Evolutionary conservation across 2,113 vertebrate genomes (phyloP).

Genomic region (Excalfactoria chinensis): DNA sequence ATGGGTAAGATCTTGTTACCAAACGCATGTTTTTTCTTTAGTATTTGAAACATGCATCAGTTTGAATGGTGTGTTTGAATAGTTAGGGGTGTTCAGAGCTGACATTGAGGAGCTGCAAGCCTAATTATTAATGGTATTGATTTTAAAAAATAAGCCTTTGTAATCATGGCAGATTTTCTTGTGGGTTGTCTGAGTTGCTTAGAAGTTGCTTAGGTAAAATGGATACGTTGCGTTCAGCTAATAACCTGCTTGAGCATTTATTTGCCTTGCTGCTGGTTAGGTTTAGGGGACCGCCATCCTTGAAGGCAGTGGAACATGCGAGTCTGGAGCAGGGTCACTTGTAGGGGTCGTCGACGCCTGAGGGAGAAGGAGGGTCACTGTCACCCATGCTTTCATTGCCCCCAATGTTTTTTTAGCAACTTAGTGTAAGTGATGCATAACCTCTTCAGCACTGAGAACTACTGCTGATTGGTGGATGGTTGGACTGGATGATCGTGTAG

Average conservation of each 20-base stretch:
- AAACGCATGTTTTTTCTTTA: background rate
- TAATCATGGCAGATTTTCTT: background rate
- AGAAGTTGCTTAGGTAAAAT: background rate
- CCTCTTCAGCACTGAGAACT: background rate
- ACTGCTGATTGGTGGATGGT: too few species aligned
- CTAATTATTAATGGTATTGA: background rate
- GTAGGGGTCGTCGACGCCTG: background rate
- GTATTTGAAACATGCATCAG: background rate
- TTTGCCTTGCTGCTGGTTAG: background rate
- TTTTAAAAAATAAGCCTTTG: background rate
- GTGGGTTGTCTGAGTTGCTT: background rate
- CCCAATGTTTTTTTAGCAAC: background rate
- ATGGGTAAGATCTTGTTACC: background rate
- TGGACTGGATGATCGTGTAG: too few species aligned
- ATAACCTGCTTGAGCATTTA: background rate
- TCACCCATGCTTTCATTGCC: background rate
- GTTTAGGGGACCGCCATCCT: accelerated
- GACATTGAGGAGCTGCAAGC: background rate
- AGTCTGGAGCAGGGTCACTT: background rate
- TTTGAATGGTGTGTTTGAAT: background rate
- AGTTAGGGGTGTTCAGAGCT: background rate
- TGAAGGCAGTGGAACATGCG: background rate
- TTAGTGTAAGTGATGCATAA: background rate
- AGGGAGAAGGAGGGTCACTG: background rate
- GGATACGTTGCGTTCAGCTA: accelerated